Base-by-base conservation (phyloP, 2,797 vertebrate species). In the Hylomyscus alleni region DNA sequence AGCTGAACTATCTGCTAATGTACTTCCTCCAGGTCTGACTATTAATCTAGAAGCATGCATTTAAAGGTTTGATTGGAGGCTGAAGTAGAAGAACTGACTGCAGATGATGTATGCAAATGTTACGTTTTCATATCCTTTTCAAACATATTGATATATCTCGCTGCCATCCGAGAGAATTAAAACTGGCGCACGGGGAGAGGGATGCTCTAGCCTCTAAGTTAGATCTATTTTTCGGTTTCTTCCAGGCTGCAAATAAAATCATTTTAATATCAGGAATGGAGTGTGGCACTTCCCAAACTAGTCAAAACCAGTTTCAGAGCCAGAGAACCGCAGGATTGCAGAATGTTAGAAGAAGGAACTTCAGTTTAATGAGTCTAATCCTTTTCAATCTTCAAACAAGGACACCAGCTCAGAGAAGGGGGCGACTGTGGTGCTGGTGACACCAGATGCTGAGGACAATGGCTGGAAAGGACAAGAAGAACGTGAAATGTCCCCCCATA, bases 41-140 rank as follows among this genome's bases (percentile, higher is more conserved):
- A 95, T 97, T 96, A 96, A 97, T 96, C 92, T 95, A 90, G 91
- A 95, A 98, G 77, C 89, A 85, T 72, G 88, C 96, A 95, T 76
- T 97, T 97, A 91, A 97, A 87, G 77, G 62, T 96, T 85, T 97
- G 97, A 95, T 91, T 94, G 94, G 95, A 73, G 96, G 65, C 76
- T 81, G 80, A 96, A 91, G 89, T 88, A 78, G 94, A 97, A 85
- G 86, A 97, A 95, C 73, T 83, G 9, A 86, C 92, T 97, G 93
- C 77, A 91, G 96, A 95, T 11, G 97, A 84, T 90, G 87, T 12
- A 90, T 17, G 93, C 76, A 98, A 98, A 98, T 97, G 92, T 76
- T 96, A 92, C 85, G 29, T 97, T 97, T 96, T 92, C 98, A 94
- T 85, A 97, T 89, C 92, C 75, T 96, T 93, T 96, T 65, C 93